Base-by-base conservation (phyloP, 2,888 invertebrate species). In the Drosophila yooni region DNA sequence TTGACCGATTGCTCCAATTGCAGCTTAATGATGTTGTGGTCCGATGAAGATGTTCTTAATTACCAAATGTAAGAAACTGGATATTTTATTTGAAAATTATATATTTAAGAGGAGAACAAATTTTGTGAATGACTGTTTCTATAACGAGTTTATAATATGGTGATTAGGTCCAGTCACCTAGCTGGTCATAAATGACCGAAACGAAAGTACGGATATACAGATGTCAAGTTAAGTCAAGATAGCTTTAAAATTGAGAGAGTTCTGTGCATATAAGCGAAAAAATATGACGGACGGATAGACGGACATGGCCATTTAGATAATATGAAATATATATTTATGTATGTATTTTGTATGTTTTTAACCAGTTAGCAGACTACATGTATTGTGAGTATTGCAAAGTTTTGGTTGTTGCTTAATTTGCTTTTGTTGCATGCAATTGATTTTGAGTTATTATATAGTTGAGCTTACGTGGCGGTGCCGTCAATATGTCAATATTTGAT, bases 401-500 rank as follows among this genome's bases (percentile, higher is more conserved):
- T 63, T 21, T 15, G n/a, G 2, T 31, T 48, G 7, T 36, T 57
- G 56, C 13, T 29, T 38, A 7, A 27, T 29, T 38, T 13, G 27
- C 15, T 38, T 15, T 18, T 43, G 4, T 46, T 51, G 70, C 48
- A 52, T 59, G 70, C 72, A 76, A 79, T 74, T 79, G 82, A 72
- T 74, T 82, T 65, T 68, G 70, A 79, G 61, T 79, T 76, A 81
- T 74, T 71, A 65, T 54, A 21, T 56, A 36, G 53, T 48, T 56
- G 27, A 51, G 40, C 31, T 60, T 70, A 56, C 50, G 51, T 43
- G 21, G 43, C 29, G 36, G 38, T 4, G 38, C 29, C 11, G 38
- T 36, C 64, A 31, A 68, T 70, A 57, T 56, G 70, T 81, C 69
- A 79, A 74, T 71, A 75, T 71, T 68, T 69, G 74, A 75, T 57